Evolutionary conservation across 2,888 invertebrate species (phyloP), one percentile per base, ranked within the genome.

Genomic region (Congeria kusceri): DNA sequence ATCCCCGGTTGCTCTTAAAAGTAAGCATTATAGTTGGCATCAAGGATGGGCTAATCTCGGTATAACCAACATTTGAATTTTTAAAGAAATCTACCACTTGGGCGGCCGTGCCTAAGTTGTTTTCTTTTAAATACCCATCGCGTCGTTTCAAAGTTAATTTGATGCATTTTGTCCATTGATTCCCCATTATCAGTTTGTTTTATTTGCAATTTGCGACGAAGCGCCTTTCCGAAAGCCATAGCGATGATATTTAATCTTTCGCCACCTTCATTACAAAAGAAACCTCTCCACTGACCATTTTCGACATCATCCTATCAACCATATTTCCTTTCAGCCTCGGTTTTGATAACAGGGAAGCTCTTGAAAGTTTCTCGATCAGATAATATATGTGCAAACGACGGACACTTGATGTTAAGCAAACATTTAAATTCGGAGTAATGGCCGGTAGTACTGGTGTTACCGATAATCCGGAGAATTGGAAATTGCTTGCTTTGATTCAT

Each of bases 91-190:
- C 39, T 1, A 39, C 39, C 15, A 13, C 39, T 15, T 15, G 39
- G 9, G 11, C 39, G 13, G 3, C 39, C 39, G 39, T 39, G 5
- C 15, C 11, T 9, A 39, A 39, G 39, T 1, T 39, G n/a, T 39
- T 3, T 39, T 39, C 11, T 13, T 39, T 3, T 13, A 39, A 11
- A 39, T 39, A 5, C 39, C 15, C 39, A 39, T 39, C 39, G 39
- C 39, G 4, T 15, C 39, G 15, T 39, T 70, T 29, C 70, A 76
- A 83, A 76, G 78, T 78, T 61, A n/a, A 56, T 23, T 32, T 70
- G 73, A 79, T 79, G 70, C 73, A 73, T 83, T 78, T 76, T 73
- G 69, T 58, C n/a, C 53, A 78, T 83, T 57, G 78, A 83, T 83
- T 77, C 68, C 61, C 73, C 65, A 79, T 83, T 79, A 73, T 57